A percentile compares a stretch with the other conserved stretches of the same genome.
Evolutionary conservation across 2,113 vertebrate genomes (phyloP).

Genomic region (Atlantisia rogersi): DNA sequence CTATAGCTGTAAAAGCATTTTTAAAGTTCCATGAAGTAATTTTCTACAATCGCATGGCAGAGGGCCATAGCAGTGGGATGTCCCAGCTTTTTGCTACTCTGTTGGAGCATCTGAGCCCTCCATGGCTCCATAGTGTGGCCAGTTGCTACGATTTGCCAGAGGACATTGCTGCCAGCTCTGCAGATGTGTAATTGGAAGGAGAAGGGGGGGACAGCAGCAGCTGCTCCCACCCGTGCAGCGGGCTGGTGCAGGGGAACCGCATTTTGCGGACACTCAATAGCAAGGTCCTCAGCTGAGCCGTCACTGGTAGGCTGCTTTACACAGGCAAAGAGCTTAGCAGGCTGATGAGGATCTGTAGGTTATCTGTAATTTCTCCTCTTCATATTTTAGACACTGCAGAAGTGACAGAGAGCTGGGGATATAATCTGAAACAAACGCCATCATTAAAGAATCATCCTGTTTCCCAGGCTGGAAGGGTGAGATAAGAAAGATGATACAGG

Average conservation of each 20-base stretch:
- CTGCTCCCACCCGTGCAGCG: fast-evolving
- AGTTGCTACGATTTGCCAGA: fast-evolving
- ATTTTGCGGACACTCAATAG: background rate
- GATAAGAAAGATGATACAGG: background rate
- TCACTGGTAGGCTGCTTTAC: background rate
- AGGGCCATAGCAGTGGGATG: background rate
- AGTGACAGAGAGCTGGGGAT: background rate
- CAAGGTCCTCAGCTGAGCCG: background rate
- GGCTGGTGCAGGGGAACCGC: background rate
- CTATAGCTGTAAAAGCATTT: background rate
- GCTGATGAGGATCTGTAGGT: background rate
- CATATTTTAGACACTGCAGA: background rate
- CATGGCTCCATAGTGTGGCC: fast-evolving
- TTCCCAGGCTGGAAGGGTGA: background rate
- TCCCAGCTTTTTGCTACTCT: background rate
- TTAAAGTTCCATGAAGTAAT: background rate
- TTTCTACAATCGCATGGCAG: background rate
- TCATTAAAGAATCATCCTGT: background rate
- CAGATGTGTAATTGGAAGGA: background rate
- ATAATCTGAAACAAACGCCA: background rate
- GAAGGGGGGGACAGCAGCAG: background rate
- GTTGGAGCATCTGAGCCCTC: background rate
- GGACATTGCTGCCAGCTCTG: background rate
- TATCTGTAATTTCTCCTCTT: background rate
- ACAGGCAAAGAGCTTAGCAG: background rate